Conservation (phyloP, 2,113 vertebrate genomes). For the Dermatemys mawii region DNA sequence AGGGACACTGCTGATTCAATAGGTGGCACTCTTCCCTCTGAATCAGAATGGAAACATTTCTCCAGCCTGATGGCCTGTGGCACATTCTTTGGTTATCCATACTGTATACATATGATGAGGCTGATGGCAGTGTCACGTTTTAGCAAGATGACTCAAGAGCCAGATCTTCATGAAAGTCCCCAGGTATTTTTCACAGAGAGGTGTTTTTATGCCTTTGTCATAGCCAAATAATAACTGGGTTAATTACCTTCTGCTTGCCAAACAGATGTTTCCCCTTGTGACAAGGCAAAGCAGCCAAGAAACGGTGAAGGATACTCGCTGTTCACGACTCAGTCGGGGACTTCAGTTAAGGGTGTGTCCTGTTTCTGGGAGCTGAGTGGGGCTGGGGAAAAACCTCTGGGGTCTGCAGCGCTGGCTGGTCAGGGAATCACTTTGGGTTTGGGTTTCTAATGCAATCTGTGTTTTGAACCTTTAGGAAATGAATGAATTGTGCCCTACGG, state of each 20-base stretch:
- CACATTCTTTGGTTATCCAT: background rate
- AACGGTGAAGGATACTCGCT: background rate
- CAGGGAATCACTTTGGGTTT: background rate
- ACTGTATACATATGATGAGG: background rate
- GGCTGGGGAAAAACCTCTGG: background rate
- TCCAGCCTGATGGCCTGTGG: fast-evolving
- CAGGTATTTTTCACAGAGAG: background rate
- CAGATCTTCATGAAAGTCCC: background rate
- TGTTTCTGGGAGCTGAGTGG: background rate
- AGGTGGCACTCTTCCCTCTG: background rate
- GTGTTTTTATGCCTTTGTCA: background rate
- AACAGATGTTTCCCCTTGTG: background rate
- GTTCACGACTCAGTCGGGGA: background rate
- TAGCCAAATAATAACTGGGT: background rate
- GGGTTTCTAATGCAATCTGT: background rate
- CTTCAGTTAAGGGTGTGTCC: background rate
- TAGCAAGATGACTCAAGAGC: fast-evolving
- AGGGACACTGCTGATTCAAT: background rate
- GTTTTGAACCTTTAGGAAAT: background rate
- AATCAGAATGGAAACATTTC: background rate
- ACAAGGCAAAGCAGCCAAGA: background rate
- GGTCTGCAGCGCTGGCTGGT: background rate
- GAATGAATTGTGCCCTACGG: background rate
- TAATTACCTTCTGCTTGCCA: background rate
- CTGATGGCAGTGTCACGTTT: background rate